Conservation (phyloP, 2,888 invertebrate genomes). For the Elmis aenea region DNA sequence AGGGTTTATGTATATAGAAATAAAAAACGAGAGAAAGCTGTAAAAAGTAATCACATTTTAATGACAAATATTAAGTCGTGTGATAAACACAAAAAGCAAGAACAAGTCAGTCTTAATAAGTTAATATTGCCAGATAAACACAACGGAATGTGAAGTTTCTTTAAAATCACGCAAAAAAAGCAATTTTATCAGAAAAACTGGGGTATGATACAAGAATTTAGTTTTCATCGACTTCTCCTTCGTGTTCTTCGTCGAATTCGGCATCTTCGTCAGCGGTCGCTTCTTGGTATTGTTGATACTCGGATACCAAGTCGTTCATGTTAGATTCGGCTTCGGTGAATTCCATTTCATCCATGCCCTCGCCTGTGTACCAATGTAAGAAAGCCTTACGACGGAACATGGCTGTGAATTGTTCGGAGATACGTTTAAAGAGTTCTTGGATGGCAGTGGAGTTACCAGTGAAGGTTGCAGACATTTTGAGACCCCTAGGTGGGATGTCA, state of each 20-base stretch:
- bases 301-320: too few species aligned
- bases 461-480: slow-evolving; percentile 77
- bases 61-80: too few species aligned
- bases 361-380: too few species aligned
- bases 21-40: too few species aligned
- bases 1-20: too few species aligned
- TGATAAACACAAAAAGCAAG: too few species aligned
- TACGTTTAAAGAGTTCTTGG: slow-evolving; percentile 69
- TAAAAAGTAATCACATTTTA: too few species aligned
- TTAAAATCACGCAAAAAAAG: slow-evolving; percentile 10
- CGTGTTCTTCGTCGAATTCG: slow-evolving; percentile 66
- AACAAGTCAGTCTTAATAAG: slow-evolving; percentile 15
- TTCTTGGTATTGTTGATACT: slow-evolving; percentile 86
- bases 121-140: slow-evolving; percentile 2
- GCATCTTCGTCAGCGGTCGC: slow-evolving; percentile 72
- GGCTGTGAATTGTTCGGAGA: slow-evolving; percentile 69
- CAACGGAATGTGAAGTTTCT: slow-evolving; percentile 13
- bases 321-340: too few species aligned
- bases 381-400: slow-evolving; percentile 73
- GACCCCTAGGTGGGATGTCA: slow-evolving; percentile 70
- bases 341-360: too few species aligned
- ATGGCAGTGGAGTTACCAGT: slow-evolving; percentile 73
- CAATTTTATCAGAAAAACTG: slow-evolving; percentile 1
- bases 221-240: slow-evolving; percentile 58
- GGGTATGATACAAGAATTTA: too few species aligned